Evolutionary conservation across 2,113 vertebrate species (phyloP), one percentile per base, ranked within the genome.

Genomic region (Mugil cephalus): DNA sequence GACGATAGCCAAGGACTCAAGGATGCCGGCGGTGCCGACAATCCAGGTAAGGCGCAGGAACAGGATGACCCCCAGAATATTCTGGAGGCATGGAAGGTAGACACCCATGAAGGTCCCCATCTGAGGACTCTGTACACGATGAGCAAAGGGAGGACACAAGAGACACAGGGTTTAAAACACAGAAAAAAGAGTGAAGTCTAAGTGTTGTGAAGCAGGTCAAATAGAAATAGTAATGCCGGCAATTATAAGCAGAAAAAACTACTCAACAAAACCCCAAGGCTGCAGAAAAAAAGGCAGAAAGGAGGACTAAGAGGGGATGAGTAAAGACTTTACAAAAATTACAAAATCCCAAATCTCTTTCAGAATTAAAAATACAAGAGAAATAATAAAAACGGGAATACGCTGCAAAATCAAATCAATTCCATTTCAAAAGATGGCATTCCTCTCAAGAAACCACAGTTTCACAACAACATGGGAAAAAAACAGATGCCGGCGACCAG

Each of bases 71-170:
- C 98, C 98, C 55, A 99, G 92, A 64, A 99, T 99, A 74, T 99
- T 99, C 88, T 99, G 98, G 69, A 99, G 94, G 77, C 97, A 99
- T 9, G 98, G 98, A 69, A 99, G 94, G 93, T 99, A 99, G 40
- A 99, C 98, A 0, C 98, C 97, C 53, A 99, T 98, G 86, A 98
- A 98, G 45, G 98, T 99, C 68, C 98, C 98, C 98, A 99, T 98
- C 79, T 93, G 93, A 13, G 97, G 96, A 80, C 95, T 95, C 96
- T 97, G 74, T 0, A 67, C 79, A 47, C 4, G 34, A 2, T 6
- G 21, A 21, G 3, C 0, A 14, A 8, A 9, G 39, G 36, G 52
- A 12, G 30, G 47, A 42, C 2, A 15, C 7, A 9, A 60, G 36
- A 59, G 10, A 54, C 11, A 58, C 15, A 46, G 10, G 9, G 51